Evolutionary conservation across 2,888 invertebrate species (phyloP).

Genomic region (Odontocolon sp.): DNA sequence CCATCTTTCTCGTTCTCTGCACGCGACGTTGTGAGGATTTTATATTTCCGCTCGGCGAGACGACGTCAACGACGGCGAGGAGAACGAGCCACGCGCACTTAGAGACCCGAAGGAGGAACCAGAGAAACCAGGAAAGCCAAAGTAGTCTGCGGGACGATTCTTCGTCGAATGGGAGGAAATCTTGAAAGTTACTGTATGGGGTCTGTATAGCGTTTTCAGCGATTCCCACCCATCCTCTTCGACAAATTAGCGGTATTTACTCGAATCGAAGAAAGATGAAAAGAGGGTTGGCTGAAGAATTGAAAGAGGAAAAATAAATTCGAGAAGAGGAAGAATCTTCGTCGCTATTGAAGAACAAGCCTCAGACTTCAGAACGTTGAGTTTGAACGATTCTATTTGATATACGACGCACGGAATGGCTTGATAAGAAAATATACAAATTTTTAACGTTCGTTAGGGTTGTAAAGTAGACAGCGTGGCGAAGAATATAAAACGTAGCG

Average conservation of each 20-base stretch:
- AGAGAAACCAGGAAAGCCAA: neutral
- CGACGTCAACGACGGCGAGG: conserved; percentile 56
- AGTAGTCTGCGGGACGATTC: conserved; percentile 16
- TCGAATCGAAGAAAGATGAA: conserved; percentile 24
- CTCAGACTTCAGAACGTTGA: neutral
- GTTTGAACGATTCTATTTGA: conserved; percentile 15
- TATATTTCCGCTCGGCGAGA: conserved; percentile 72
- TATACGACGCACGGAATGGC: conserved; percentile 37
- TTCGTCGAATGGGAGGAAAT: conserved; percentile 14
- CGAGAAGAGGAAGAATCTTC: too few species aligned
- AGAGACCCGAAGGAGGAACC: conserved; percentile 3
- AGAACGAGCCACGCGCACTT: neutral
- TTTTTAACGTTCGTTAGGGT: conserved; percentile 41
- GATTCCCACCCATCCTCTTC: neutral
- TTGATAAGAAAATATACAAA: conserved; percentile 47
- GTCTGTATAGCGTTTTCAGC: neutral
- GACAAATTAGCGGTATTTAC: conserved; percentile 32
- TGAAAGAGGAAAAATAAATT: conserved; percentile 22
- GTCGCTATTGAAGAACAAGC: neutral
- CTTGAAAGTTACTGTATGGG: neutral
- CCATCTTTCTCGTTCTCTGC: conserved; percentile 37
- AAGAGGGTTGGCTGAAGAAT: neutral
- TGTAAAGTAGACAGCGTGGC: neutral
- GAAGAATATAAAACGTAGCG: conserved; percentile 42
- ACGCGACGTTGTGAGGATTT: conserved; percentile 65